phyloP scores from a whole-genome alignment of 2,797 vertebrate species.

The Sebastes melanostomus region DNA sequence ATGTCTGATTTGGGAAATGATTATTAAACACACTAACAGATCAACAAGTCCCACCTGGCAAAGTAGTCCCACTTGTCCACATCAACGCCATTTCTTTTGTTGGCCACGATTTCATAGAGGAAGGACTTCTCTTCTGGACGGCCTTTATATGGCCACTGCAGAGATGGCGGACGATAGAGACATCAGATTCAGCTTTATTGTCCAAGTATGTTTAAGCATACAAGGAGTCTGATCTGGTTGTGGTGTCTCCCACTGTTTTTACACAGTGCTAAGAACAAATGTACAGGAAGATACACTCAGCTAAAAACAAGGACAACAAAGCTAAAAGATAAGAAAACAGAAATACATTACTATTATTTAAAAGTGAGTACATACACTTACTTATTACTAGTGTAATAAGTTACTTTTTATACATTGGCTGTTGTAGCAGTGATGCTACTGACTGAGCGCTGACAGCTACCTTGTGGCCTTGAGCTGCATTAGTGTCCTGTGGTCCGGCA shows the following conservation, averaged over 20 bases:
- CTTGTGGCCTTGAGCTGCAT: not conserved
- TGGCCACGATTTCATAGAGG: constrained; percentile 96
- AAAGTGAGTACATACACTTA: not conserved
- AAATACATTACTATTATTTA: not conserved
- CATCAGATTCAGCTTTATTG: not conserved
- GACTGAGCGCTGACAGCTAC: constrained; percentile 43
- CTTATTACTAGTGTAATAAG: not conserved
- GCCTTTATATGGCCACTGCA: constrained; percentile 89
- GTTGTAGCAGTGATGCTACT: not conserved
- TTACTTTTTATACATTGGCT: not conserved
- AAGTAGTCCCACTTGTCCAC: constrained; percentile 99
- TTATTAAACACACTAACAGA: not conserved
- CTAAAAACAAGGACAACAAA: not conserved
- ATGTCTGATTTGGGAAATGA: not conserved
- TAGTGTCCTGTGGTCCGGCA: constrained; percentile 76
- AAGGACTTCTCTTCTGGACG: constrained; percentile 89
- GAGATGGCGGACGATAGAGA: not conserved
- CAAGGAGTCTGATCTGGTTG: not conserved
- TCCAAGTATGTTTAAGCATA: not conserved
- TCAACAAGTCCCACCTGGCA: constrained; percentile 84
- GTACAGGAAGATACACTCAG: too few species aligned
- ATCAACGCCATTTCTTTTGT: constrained; percentile 94
- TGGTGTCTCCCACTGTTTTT: not conserved
- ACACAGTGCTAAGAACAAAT: not conserved
- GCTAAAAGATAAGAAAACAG: not conserved